phyloP scores from a whole-genome alignment of 2,797 vertebrate species.

The Brotula barbata region DNA sequence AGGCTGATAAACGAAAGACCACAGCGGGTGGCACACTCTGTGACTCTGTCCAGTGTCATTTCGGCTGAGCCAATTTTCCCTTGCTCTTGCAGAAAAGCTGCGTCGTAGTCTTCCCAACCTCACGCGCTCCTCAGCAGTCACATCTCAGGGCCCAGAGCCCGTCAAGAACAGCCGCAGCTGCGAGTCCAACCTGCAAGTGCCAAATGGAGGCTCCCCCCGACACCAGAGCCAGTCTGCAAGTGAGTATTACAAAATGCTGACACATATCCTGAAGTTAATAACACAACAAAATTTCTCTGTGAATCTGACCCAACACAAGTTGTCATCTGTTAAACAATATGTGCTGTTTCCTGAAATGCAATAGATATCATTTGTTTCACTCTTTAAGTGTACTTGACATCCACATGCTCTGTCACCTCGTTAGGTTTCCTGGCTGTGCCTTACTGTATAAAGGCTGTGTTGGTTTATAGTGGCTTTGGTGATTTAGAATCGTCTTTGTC shows the following conservation, averaged over 20 bases:
- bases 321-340: conserved; percentile 7
- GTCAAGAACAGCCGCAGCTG: conserved; percentile 96
- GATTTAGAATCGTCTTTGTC: conserved; percentile 45
- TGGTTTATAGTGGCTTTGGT: conserved; percentile 59
- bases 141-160: conserved; percentile 82
- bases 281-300: too few species aligned
- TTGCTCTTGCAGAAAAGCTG: conserved; percentile 86
- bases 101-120: conserved; percentile 98
- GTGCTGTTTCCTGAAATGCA: conserved; percentile 23
- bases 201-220: conserved; percentile 93
- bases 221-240: conserved; percentile 95
- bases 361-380: conserved; percentile 27
- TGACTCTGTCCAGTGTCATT: not conserved
- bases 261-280: not conserved
- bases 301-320: too few species aligned
- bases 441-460: conserved; percentile 10
- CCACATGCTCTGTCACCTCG: conserved; percentile 34
- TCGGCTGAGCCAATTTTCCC: not conserved
- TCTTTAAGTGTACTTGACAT: conserved; percentile 13
- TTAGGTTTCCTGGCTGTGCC: conserved; percentile 41
- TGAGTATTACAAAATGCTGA: conserved; percentile 77
- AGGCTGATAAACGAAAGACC: not conserved
- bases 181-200: conserved; percentile 97
- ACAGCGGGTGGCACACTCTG: too few species aligned
- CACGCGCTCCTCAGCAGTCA: conserved; percentile 77